A percentile compares a stretch with the other conserved stretches of the same genome.
Evolutionary conservation across 2,797 vertebrate species (phyloP).

Genomic region (Jordanella pulchra): DNA sequence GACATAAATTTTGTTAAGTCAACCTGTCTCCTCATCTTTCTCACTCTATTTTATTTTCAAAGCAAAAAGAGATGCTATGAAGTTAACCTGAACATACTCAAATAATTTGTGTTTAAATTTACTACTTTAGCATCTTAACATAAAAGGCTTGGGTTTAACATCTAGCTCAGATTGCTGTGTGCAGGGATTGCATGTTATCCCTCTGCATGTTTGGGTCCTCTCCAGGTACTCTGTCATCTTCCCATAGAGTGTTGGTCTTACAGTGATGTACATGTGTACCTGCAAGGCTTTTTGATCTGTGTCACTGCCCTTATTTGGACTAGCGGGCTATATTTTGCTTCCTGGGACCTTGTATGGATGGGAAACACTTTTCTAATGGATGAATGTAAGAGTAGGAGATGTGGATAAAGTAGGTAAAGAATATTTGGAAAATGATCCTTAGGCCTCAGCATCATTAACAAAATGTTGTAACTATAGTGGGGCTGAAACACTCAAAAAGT

Average conservation of each 20-base stretch:
- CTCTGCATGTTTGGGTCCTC: not conserved
- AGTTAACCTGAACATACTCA: not conserved
- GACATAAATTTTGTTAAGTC: not conserved
- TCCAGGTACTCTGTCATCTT: not conserved
- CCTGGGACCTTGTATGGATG: too few species aligned
- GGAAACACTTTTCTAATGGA: constrained; percentile 47
- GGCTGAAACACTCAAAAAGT: too few species aligned
- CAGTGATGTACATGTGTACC: too few species aligned
- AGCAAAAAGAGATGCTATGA: too few species aligned
- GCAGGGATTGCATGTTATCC: not conserved
- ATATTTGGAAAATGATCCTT: constrained; percentile 18
- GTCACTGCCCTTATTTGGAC: not conserved
- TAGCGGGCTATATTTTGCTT: too few species aligned
- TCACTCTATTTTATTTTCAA: too few species aligned
- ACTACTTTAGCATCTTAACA: not conserved
- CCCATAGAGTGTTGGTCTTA: too few species aligned
- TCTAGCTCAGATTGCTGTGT: not conserved
- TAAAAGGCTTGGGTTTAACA: not conserved
- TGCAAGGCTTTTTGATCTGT: not conserved
- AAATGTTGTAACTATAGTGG: too few species aligned
- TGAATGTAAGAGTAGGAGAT: constrained; percentile 35
- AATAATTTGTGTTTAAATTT: too few species aligned
- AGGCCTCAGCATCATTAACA: constrained; percentile 16
- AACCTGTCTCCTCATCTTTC: not conserved
- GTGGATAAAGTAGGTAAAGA: not conserved